Conservation (phyloP, 2,797 vertebrate genomes). For the Apogon hyalosoma region DNA sequence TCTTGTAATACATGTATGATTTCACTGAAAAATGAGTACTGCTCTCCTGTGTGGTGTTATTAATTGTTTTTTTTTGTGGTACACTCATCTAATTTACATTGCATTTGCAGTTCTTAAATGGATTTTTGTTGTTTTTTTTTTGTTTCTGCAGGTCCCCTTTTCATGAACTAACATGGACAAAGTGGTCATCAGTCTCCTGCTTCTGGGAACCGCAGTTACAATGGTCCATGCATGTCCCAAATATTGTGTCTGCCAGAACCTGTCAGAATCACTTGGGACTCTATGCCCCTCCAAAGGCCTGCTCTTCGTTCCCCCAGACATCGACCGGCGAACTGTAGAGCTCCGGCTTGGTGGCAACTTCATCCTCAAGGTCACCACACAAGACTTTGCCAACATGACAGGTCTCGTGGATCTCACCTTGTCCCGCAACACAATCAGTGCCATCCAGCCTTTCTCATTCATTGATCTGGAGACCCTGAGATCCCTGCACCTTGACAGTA, state of each 20-base stretch:
- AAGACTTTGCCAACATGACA: slow-evolving; percentile 98
- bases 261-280: slow-evolving; percentile 97
- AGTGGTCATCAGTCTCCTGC: slow-evolving; percentile 93
- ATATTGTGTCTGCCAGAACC: slow-evolving; percentile 98
- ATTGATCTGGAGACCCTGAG: slow-evolving; percentile 95
- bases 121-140: slow-evolving; percentile 10
- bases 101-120: background rate
- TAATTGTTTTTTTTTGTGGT: too few relatives aligned
- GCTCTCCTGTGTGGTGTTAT: too few relatives aligned
- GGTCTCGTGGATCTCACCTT: slow-evolving; percentile 97
- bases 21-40: too few relatives aligned
- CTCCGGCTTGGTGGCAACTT: slow-evolving; percentile 96
- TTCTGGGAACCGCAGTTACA: slow-evolving; percentile 92
- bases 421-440: slow-evolving; percentile 96
- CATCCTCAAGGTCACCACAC: slow-evolving; percentile 93
- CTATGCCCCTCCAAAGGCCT: slow-evolving; percentile 97
- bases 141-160: slow-evolving; percentile 81
- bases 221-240: slow-evolving; percentile 95
- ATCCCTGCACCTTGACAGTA: slow-evolving; percentile 95
- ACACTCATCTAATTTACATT: background rate
- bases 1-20: too few relatives aligned
- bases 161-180: slow-evolving; percentile 97
- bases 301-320: slow-evolving; percentile 94
- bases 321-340: slow-evolving; percentile 96
- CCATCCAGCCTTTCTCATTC: slow-evolving; percentile 96